Base-by-base conservation (phyloP, 1,140 invertebrate genomes). In the Trichoplusia ni region DNA sequence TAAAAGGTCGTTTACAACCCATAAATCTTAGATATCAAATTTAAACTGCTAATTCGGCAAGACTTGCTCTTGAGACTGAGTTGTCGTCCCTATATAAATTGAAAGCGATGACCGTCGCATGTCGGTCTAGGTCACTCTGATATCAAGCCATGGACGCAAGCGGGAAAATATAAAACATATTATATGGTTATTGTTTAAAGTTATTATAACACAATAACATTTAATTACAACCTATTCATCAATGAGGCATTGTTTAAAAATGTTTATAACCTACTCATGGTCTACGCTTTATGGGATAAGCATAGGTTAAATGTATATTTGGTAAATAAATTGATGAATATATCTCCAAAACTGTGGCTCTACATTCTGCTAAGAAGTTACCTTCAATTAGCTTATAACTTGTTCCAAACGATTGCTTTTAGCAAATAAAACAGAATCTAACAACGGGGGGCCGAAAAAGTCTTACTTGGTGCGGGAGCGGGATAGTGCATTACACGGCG, bases 41-140 rank as follows among this genome's bases (percentile, higher is more conserved):
- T 53, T 65, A 63, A 53, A 33, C 37, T 47, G 29, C 19, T 46
- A 60, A 42, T 64, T 49, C 61, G 16, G 21, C 65, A 64, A 74
- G 73, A 71, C 61, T 71, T 74, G 69, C 71, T 71, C 78, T 81
- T 76, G 73, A 73, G 67, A 73, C 14, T 53, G 29, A 69, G 67
- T 77, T 80, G 70, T 67, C 70, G 70, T 75, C 67, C 66, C 68
- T 77, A 75, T 75, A 72, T 77, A 63, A 71, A 78, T 73, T 80
- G 68, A 79, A 75, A 73, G 64, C 63, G 66, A 72, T 71, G 71
- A 77, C 73, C 64, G 66, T 69, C 64, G 46, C 58, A 77, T 75
- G 53, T 80, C 69, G 80, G 80, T 81, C 80, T 77, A 82, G 75
- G 77, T 74, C 72, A 38, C 59, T 33, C 29, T 33, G 25, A 40